A percentile compares a stretch with the other conserved stretches of the same genome.
Conservation (phyloP, 2,888 invertebrate species). For the Ectemnius continuus region DNA sequence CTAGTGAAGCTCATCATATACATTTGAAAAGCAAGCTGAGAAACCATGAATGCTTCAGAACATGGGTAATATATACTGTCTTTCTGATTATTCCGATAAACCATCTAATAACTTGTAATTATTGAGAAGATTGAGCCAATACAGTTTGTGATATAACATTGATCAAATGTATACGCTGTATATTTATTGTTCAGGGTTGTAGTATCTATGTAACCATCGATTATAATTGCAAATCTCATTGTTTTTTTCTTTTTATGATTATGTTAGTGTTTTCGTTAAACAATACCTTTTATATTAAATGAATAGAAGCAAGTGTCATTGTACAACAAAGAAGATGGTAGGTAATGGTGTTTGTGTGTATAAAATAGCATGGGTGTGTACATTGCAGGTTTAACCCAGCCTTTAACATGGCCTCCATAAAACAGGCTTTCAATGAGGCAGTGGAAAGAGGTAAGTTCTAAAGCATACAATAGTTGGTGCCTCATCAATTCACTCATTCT, state of each 20-base stretch:
- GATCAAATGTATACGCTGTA: no score
- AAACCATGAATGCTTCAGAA: slow-evolving; percentile 87
- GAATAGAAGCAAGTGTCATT: slow-evolving; percentile 54
- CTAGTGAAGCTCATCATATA: slow-evolving; percentile 63
- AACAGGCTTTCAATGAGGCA: slow-evolving; percentile 96
- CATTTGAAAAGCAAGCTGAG: slow-evolving; percentile 64
- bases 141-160: no score
- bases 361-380: slow-evolving; percentile 73
- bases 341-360: slow-evolving; percentile 54
- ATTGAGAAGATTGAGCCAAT: neutral
- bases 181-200: no score
- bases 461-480: slow-evolving; percentile 1
- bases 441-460: slow-evolving; percentile 90
- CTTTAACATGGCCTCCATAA: slow-evolving; percentile 95
- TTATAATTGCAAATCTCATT: slow-evolving; percentile 17
- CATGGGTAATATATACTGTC: slow-evolving; percentile 83
- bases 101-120: neutral
- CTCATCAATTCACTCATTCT: no score
- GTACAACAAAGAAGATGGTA: slow-evolving; percentile 54
- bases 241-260: neutral
- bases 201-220: neutral
- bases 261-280: no score
- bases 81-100: neutral
- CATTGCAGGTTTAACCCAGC: slow-evolving; percentile 92
- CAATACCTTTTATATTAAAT: neutral